Evolutionary conservation across 1,140 invertebrate genomes (phyloP).

Genomic region (Hylaeus volcanicus): DNA sequence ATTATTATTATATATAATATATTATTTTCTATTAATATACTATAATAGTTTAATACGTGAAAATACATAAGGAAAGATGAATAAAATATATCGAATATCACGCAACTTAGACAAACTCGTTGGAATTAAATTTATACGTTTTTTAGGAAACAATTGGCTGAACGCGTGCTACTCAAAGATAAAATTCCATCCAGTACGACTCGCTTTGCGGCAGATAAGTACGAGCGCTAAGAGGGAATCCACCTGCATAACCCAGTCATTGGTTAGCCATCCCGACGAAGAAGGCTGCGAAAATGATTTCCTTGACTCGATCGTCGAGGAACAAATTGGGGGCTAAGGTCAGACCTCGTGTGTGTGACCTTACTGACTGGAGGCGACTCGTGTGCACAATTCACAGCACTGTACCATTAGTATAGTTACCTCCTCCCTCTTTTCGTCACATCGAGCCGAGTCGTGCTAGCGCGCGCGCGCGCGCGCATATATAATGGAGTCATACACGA

Average conservation of each 20-base stretch:
- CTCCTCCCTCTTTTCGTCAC: constrained; percentile 50
- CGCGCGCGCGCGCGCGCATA: constrained; percentile 43
- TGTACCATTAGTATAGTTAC: constrained; percentile 49
- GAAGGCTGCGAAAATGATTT: constrained; percentile 64
- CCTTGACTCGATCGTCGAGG: constrained; percentile 51
- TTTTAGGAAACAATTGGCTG: too few relatives aligned
- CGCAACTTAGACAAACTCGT: too few relatives aligned
- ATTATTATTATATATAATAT: too few relatives aligned
- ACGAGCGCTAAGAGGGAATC: background rate
- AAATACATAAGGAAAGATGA: too few relatives aligned
- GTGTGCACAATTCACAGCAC: constrained; percentile 52
- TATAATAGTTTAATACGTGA: too few relatives aligned
- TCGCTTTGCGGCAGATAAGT: too few relatives aligned
- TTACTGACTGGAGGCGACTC: constrained; percentile 45
- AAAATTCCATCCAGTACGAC: too few relatives aligned
- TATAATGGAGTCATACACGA: constrained; percentile 76
- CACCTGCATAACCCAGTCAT: constrained; percentile 5
- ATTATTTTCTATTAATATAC: too few relatives aligned
- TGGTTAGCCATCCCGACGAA: constrained; percentile 37
- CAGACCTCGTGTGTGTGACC: constrained; percentile 62
- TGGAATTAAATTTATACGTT: too few relatives aligned
- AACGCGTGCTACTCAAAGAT: too few relatives aligned
- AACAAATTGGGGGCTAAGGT: constrained; percentile 77
- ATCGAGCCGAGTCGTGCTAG: constrained; percentile 47
- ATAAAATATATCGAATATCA: too few relatives aligned